phyloP scores from a whole-genome alignment of 1,140 invertebrate species.

The Neomicropteryx cornuta region DNA sequence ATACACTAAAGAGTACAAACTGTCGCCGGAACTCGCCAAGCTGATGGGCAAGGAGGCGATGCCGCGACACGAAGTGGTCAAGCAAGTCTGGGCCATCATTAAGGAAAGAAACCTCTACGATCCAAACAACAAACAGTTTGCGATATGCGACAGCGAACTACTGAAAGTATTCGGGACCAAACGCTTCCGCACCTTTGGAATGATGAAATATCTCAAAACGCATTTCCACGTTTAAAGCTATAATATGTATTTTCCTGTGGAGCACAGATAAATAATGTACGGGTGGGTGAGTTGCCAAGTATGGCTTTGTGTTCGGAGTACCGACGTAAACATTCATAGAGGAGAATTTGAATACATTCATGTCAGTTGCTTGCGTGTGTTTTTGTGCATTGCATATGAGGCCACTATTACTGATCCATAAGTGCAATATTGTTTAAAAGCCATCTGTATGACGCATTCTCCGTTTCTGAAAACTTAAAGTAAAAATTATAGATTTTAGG shows the following conservation, averaged over 20 bases:
- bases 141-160: constrained; percentile 85
- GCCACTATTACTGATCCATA: too few species aligned
- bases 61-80: constrained; percentile 87
- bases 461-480: too few species aligned
- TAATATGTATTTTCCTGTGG: constrained; percentile 1
- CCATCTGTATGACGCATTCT: too few species aligned
- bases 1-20: constrained; percentile 68
- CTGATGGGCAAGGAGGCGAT: constrained; percentile 76
- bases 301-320: too few species aligned
- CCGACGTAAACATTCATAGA: too few species aligned
- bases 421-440: too few species aligned
- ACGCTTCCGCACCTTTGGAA: constrained; percentile 83
- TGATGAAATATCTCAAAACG: constrained; percentile 91
- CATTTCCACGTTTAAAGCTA: constrained; percentile 66
- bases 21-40: constrained; percentile 77
- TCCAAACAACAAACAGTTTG: constrained; percentile 88
- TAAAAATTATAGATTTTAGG: too few species aligned
- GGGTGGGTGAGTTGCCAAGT: too few species aligned
- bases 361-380: too few species aligned
- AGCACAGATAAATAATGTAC: background rate
- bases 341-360: too few species aligned
- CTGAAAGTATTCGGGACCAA: constrained; percentile 83
- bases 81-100: constrained; percentile 85
- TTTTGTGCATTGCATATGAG: too few species aligned
- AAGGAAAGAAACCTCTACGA: constrained; percentile 88